These are phyloP conservation scores for Scopus umbretta DNA, from an alignment of 2,113 vertebrate genomes.

Conservation along the genomic window DNA sequence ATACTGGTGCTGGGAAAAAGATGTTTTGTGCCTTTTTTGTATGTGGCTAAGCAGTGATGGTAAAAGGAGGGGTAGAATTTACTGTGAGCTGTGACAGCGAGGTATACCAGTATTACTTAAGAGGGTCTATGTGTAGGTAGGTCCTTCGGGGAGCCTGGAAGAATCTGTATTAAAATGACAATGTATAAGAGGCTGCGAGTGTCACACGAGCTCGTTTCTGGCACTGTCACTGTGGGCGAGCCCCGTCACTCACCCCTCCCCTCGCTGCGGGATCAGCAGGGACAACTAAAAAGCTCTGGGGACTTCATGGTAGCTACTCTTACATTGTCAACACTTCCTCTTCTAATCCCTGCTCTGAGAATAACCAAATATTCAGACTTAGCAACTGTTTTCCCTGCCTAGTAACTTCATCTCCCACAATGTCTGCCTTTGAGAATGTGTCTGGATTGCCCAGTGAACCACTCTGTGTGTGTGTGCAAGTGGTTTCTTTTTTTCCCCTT, in stretches of 20 bases:
- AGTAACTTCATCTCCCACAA: constrained; percentile 53
- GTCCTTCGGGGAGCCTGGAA: neutral
- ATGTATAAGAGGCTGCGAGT: neutral
- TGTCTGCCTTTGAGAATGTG: constrained; percentile 45
- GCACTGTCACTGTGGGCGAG: neutral
- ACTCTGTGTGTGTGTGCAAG: neutral
- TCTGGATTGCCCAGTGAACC: constrained; percentile 19
- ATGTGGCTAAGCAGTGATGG: neutral
- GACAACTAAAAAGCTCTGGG: constrained; percentile 48
- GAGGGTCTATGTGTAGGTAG: neutral
- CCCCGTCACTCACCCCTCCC: neutral
- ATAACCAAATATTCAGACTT: constrained; percentile 69
- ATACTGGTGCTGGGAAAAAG: neutral
- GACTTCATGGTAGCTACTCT: constrained; percentile 62
- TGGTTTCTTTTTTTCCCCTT: neutral
- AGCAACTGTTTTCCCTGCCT: constrained; percentile 65
- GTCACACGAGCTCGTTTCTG: neutral
- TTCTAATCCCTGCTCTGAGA: constrained; percentile 63
- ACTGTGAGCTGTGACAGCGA: neutral
- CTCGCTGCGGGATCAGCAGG: constrained; percentile 7
- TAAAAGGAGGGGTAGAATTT: neutral
- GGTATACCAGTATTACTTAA: neutral
- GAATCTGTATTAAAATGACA: neutral
- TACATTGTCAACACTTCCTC: constrained; percentile 67
- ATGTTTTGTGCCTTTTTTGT: neutral